Evolutionary conservation across 2,888 invertebrate species (phyloP).

Genomic region (Ophonus ardosiacus): DNA sequence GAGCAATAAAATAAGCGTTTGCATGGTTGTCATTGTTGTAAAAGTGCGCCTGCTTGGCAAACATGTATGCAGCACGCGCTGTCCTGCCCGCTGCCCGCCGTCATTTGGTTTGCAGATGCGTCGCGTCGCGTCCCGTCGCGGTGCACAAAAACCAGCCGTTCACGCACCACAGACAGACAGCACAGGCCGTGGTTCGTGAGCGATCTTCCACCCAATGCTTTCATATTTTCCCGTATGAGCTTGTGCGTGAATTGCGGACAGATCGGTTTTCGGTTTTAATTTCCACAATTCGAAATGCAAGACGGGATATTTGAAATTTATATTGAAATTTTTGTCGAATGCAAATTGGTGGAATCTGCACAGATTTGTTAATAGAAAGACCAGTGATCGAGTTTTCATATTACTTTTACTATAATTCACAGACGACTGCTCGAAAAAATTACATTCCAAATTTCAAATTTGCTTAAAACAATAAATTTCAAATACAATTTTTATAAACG

Average conservation of each 20-base stretch:
- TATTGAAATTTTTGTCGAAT: not conserved
- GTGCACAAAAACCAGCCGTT: constrained; percentile 67
- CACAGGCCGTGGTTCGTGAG: constrained; percentile 21
- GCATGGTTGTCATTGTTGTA: constrained; percentile 53
- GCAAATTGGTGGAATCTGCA: not conserved
- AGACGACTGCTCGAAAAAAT: too few species aligned
- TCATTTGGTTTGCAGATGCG: constrained; percentile 69
- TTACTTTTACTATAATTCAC: too few species aligned
- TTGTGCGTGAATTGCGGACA: constrained; percentile 26
- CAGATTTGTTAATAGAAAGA: too few species aligned
- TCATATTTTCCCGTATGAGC: constrained; percentile 54
- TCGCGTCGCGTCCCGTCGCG: constrained; percentile 67
- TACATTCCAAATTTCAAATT: too few species aligned
- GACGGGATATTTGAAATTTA: constrained; percentile 20
- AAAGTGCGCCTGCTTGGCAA: constrained; percentile 67
- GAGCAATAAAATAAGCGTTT: constrained; percentile 40
- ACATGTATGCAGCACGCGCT: constrained; percentile 68
- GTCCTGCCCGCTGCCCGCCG: constrained; percentile 63
- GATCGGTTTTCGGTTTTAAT: constrained; percentile 32
- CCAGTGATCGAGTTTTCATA: too few species aligned
- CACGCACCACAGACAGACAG: constrained; percentile 66
- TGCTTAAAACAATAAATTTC: too few species aligned
- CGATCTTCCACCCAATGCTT: constrained; percentile 21
- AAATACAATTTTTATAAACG: too few species aligned
- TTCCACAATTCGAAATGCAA: not conserved